These are phyloP conservation scores for Fragum whitleyi DNA, from an alignment of 2,888 invertebrate genomes.

Conservation along the genomic window DNA sequence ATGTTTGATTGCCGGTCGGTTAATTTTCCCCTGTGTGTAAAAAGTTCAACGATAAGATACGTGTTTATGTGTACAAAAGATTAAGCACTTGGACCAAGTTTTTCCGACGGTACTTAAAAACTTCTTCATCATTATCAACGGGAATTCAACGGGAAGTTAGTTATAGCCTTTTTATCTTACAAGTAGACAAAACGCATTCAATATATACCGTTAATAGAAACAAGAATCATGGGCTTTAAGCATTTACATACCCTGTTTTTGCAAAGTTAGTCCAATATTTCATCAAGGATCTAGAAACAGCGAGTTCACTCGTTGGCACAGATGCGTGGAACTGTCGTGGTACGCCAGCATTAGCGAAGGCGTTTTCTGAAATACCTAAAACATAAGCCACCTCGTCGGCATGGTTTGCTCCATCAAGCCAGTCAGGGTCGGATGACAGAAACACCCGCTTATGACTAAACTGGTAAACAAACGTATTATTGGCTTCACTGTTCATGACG, in stretches of 20 bases:
- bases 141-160: no score
- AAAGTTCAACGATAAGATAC: no score
- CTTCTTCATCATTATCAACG: no score
- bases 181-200: no score
- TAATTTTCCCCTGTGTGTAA: no score
- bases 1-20: no score
- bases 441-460: constrained; percentile 69
- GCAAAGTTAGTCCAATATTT: constrained; percentile 98
- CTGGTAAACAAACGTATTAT: constrained; percentile 66
- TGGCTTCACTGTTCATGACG: constrained; percentile 87
- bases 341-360: constrained; percentile 37
- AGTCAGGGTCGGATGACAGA: constrained; percentile 87
- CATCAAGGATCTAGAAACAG: constrained; percentile 94
- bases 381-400: constrained; percentile 80
- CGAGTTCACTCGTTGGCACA: constrained; percentile 92
- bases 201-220: no score
- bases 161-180: no score
- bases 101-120: no score
- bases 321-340: constrained; percentile 86
- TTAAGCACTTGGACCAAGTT: no score
- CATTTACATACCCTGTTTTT: constrained; percentile 93
- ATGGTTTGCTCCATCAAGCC: constrained; percentile 78
- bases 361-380: constrained; percentile 69
- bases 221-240: no score
- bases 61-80: no score